A percentile compares a stretch with the other conserved stretches of the same genome.
Evolutionary conservation across 2,797 vertebrate species (phyloP).

Genomic region (Rachycentron canadum): DNA sequence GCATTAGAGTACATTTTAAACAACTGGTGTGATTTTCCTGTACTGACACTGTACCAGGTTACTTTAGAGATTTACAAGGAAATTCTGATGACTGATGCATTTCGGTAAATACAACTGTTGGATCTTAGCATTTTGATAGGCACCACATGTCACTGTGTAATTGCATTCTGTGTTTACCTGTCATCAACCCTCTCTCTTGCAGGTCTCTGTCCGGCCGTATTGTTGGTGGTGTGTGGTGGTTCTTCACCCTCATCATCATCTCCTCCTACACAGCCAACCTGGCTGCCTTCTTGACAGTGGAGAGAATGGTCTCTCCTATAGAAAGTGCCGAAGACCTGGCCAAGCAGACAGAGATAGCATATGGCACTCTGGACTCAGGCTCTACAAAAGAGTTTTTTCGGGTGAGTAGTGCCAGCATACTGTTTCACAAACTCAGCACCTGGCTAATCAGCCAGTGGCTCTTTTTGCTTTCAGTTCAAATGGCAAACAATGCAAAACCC

Average conservation of each 20-base stretch:
- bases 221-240: slow-evolving; percentile 99
- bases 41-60: no score
- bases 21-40: slow-evolving; percentile 19
- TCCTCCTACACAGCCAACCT: slow-evolving; percentile 99
- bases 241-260: slow-evolving; percentile 99
- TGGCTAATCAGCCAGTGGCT: slow-evolving; percentile 10
- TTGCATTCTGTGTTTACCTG: slow-evolving; percentile 54
- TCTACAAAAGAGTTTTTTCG: slow-evolving; percentile 99
- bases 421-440: slow-evolving; percentile 18
- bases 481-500: slow-evolving; percentile 22
- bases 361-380: slow-evolving; percentile 98
- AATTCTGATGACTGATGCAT: slow-evolving; percentile 50
- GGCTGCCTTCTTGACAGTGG: slow-evolving; percentile 99
- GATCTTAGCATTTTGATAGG: slow-evolving; percentile 46
- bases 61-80: slow-evolving; percentile 42
- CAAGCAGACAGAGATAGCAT: slow-evolving; percentile 99
- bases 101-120: slow-evolving; percentile 49
- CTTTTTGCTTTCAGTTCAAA: slow-evolving; percentile 24
- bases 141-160: slow-evolving; percentile 58
- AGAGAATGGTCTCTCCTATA: slow-evolving; percentile 99
- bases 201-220: slow-evolving; percentile 99
- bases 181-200: slow-evolving; percentile 42
- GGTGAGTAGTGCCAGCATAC: slow-evolving; percentile 87
- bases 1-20: slow-evolving; percentile 27
- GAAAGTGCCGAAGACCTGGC: slow-evolving; percentile 99